A percentile compares a stretch with the other conserved stretches of the same genome.
Conservation (phyloP, 2,113 vertebrate genomes). For the Brienomyrus longianalis region DNA sequence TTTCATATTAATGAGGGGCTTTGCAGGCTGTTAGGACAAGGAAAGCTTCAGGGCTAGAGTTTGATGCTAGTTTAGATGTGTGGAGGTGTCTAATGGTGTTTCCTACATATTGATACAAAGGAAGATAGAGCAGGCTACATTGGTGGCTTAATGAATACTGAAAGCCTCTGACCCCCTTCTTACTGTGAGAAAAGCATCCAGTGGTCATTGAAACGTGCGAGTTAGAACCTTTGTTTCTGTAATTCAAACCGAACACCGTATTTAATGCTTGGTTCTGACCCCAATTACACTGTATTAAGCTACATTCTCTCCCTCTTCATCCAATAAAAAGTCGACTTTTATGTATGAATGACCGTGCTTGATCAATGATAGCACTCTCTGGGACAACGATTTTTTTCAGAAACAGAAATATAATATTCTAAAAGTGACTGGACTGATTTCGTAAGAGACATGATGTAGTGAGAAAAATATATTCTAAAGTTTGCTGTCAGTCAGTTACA, state of each 20-base stretch:
- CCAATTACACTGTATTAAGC: not conserved
- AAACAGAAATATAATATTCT: not conserved
- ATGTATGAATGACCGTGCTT: not conserved
- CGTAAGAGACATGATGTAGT: not conserved
- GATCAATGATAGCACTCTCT: not conserved
- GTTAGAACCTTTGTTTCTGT: constrained; percentile 13
- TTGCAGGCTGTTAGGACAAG: constrained; percentile 26
- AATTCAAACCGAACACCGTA: not conserved
- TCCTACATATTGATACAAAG: not conserved
- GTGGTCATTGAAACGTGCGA: not conserved
- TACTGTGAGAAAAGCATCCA: not conserved
- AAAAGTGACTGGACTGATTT: not conserved
- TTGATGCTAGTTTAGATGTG: constrained; percentile 14
- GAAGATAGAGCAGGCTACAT: not conserved
- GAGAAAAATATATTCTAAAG: not conserved
- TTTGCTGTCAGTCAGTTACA: not conserved
- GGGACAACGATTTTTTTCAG: not conserved
- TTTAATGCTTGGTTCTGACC: not conserved
- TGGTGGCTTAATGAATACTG: not conserved
- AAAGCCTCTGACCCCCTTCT: not conserved
- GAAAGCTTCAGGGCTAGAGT: constrained; percentile 24
- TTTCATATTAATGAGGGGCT: constrained; percentile 36
- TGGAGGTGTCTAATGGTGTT: constrained; percentile 14
- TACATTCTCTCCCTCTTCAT: not conserved
- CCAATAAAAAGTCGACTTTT: not conserved